Percentiles rank a stretch among this genome's conserved stretches.
These are phyloP conservation scores for Agapornis roseicollis DNA, from an alignment of 2,113 vertebrate species.

Conservation along the genomic window DNA sequence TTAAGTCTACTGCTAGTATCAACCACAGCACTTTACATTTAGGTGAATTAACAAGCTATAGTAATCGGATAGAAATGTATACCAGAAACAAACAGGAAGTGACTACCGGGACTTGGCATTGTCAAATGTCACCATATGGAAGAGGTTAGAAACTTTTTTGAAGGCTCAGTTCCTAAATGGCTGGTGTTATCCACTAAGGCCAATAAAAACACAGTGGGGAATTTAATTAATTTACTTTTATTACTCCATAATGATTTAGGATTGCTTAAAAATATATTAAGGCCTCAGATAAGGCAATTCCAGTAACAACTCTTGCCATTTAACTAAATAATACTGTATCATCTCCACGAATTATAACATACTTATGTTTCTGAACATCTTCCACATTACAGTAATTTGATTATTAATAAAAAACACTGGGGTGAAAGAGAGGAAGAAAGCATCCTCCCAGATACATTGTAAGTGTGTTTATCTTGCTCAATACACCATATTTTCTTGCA, in stretches of 20 bases:
- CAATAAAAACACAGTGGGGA: conserved; percentile 14
- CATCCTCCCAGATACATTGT: neutral
- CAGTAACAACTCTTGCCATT: neutral
- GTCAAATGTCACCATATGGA: conserved; percentile 58
- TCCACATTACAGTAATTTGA: neutral
- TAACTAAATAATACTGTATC: neutral
- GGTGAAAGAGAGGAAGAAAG: neutral
- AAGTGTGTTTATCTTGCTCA: neutral
- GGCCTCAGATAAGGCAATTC: neutral
- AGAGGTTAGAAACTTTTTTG: conserved; percentile 51
- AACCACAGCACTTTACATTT: neutral
- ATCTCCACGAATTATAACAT: neutral
- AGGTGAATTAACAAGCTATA: conserved; percentile 3
- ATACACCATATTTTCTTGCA: neutral
- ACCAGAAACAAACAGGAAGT: conserved; percentile 62
- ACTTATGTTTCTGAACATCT: neutral
- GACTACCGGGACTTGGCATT: conserved; percentile 47
- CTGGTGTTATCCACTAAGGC: neutral
- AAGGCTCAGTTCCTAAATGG: conserved; percentile 29
- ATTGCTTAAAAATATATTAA: neutral
- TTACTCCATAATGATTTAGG: neutral
- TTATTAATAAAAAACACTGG: neutral
- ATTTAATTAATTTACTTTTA: conserved; percentile 51
- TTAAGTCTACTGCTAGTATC: neutral
- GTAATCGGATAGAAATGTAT: neutral